Base-by-base conservation (phyloP, 2,113 vertebrate genomes). In the Pseudonaja textilis region DNA sequence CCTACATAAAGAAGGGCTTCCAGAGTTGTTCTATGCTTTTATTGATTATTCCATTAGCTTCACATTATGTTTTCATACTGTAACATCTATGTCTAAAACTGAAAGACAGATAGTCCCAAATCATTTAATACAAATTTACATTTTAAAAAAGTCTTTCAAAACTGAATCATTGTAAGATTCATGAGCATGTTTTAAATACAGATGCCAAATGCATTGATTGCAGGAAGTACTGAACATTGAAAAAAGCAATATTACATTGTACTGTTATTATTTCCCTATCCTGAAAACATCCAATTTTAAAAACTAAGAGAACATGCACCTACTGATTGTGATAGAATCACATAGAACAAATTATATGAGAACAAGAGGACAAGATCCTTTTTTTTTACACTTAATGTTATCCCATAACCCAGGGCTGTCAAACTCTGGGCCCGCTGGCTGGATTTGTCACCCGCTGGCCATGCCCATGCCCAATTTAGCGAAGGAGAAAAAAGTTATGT, bases 81-180 rank as follows among this genome's bases (percentile, higher is more conserved):
- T 92, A 54, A 95, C 93, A 93, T n/a, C 59, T 85, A 92, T 96
- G 95, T 95, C 89, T 69, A 95, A 85, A 52, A 94, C 92, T 93
- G 90, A 59, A 95, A 92, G 93, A 96, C 89, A 93, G 57, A 90
- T 94, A 96, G 91, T 96, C 94, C 95, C 91, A 96, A 85, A 52
- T 56, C 81, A 91, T 93, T 95, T 91, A 85, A 88, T 42, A 95
- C 92, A 61, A 96, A 94, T 90, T 52, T 93, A 29, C 20, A 94
- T 96, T 95, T 85, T 94, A 94, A 90, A 97, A 94, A 91, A 95
- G 57, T 89, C 6, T 69, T 90, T 93, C 94, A 96, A 96, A 95
- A 89, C 93, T 95, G 93, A 96, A 95, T 95, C 95, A 96, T 96
- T 93, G 64, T 93, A 95, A 96, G 95, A 95, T 94, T 93, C 69